Percentiles rank a stretch among this genome's conserved stretches.
These are phyloP conservation scores for Isurus oxyrinchus DNA, from an alignment of 2,113 vertebrate species.

Conservation along the genomic window DNA sequence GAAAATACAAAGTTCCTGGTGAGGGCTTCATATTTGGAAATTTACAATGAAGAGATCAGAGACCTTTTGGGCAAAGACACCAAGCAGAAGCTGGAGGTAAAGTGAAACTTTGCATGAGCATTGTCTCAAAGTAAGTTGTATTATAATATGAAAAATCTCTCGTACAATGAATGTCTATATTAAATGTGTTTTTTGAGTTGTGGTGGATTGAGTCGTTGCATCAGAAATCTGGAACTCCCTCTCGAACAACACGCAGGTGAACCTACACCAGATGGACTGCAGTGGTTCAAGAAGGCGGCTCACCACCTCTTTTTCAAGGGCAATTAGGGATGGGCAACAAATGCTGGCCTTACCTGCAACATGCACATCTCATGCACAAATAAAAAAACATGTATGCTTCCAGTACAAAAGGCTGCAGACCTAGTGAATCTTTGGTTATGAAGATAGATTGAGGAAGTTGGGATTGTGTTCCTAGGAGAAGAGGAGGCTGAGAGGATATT, in stretches of 20 bases:
- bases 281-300: too few species aligned
- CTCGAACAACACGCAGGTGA: too few species aligned
- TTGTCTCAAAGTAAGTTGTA: neutral
- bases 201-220: neutral
- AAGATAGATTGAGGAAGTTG: too few species aligned
- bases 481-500: too few species aligned
- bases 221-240: too few species aligned
- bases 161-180: neutral
- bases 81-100: conserved; percentile 82
- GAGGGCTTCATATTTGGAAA: conserved; percentile 79
- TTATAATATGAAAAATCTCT: neutral
- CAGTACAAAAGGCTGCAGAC: neutral
- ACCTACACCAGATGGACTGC: too few species aligned
- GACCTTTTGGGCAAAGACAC: conserved; percentile 76
- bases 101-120: conserved; percentile 36
- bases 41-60: conserved; percentile 76
- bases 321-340: too few species aligned
- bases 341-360: too few species aligned
- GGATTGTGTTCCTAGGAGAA: too few species aligned
- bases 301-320: too few species aligned
- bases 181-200: neutral
- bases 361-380: too few species aligned
- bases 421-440: too few species aligned
- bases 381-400: neutral
- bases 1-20: conserved; percentile 80